A percentile compares a stretch with the other conserved stretches of the same genome.
Conservation (phyloP, 1,140 invertebrate species). For the Pogonognathellus flavescens region DNA sequence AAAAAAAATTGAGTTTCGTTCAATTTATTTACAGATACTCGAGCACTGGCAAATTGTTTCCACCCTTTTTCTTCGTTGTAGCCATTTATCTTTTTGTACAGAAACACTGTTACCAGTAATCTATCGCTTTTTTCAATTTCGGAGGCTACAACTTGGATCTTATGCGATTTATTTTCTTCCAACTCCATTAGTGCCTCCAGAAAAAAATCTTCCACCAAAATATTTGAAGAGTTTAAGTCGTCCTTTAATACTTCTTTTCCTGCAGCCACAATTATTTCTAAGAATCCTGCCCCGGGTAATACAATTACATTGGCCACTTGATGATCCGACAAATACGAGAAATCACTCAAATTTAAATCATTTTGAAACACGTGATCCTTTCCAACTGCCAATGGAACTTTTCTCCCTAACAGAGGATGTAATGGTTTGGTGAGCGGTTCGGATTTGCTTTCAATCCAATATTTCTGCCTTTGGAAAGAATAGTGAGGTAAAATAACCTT, state of each 20-base stretch:
- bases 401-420: not conserved
- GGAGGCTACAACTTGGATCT: no score
- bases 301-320: not conserved
- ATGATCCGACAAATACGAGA: not conserved
- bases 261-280: not conserved
- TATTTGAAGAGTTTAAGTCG: not conserved
- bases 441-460: no score
- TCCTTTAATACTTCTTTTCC: not conserved
- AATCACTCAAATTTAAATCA: not conserved
- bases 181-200: not conserved
- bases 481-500: not conserved
- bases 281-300: not conserved
- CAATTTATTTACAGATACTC: no score
- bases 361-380: not conserved
- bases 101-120: not conserved
- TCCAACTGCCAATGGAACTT: not conserved
- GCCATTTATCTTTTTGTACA: not conserved
- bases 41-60: not conserved
- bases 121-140: not conserved
- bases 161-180: not conserved
- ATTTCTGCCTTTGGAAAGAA: no score
- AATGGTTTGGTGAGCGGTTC: not conserved
- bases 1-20: no score
- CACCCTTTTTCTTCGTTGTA: not conserved
- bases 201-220: not conserved